Evolutionary conservation across 2,888 invertebrate species (phyloP), one percentile per base, ranked within the genome.

Genomic region (Coelopa pilipes): DNA sequence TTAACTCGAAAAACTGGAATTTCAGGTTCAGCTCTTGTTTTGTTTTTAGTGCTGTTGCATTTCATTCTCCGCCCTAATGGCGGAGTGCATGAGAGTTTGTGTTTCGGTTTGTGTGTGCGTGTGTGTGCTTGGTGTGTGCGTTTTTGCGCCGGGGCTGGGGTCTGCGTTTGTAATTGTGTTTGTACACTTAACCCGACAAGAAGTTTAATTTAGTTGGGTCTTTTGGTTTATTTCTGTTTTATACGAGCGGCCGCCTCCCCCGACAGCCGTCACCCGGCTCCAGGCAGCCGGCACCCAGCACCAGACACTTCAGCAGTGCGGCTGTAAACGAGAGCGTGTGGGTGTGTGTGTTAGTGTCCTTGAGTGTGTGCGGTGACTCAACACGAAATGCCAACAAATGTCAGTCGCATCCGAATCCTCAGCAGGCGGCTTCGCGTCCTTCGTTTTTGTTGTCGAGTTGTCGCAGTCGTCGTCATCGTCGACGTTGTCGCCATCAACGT

Each of bases 131-230:
- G 55, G 55, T 63, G 15, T 11, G 50, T 53, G 34, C 34, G 53
- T 53, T n/a, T n/a, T n/a, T 34, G 13, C 15, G 34, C 34, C 34
- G 7, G 34, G 7, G 7, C 34, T 19, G 12, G 34, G 5, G 7
- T 21, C 9, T 55, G 21, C 3, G 24, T 15, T 53, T 50, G 67
- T 55, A n/a, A 17, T 53, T 55, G 53, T 68, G 24, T 55, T 68
- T 46, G 69, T 69, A 53, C n/a, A 19, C 19, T 53, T 69, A 69
- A 69, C 57, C 46, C 69, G 47, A 46, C 59, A 59, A 63, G 63
- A 71, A 71, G 53, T 71, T 71, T 71, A 71, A 71, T 63, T 71
- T 71, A 63, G 71, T 63, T 71, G 59, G 46, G 65, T 47, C 46
- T 46, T 55, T 45, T 71, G 34, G 71, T 53, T 63, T 53, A 63